These are phyloP conservation scores for Callopanchax toddi DNA, from an alignment of 2,113 vertebrate genomes.

Conservation along the genomic window DNA sequence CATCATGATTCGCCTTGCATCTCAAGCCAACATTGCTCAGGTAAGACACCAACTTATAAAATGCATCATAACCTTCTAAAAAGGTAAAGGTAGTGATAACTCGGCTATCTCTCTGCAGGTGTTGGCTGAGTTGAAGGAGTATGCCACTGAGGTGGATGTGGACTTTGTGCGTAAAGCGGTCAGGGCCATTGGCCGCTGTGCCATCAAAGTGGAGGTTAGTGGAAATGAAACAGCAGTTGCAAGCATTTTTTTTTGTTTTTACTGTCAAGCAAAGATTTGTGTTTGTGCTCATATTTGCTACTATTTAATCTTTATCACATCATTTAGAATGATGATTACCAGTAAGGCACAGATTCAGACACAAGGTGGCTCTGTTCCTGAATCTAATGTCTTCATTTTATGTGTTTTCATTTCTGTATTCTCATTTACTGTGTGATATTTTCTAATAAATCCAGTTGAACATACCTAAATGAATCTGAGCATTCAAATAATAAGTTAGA, in stretches of 20 bases:
- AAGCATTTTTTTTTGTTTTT: not conserved
- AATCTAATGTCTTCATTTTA: not conserved
- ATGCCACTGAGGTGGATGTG: conserved; percentile 96
- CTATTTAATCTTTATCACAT: not conserved
- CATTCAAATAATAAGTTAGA: too few species aligned
- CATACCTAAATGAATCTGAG: not conserved
- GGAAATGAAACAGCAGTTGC: conserved; percentile 6
- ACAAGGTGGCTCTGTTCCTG: conserved; percentile 15
- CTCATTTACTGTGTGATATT: not conserved
- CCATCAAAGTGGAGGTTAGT: conserved; percentile 98
- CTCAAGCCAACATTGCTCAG: conserved; percentile 98
- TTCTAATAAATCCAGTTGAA: not conserved
- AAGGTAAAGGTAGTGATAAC: not conserved
- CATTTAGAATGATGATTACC: not conserved
- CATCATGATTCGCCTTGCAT: conserved; percentile 98
- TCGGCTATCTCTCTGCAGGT: conserved; percentile 78
- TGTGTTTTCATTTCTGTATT: conserved; percentile 9
- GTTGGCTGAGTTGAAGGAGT: conserved; percentile 96
- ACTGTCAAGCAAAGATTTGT: not conserved
- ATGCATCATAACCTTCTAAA: not conserved
- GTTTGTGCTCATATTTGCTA: not conserved
- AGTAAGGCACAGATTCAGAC: not conserved
- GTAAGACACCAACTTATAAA: conserved; percentile 60
- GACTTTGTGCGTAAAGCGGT: conserved; percentile 98
- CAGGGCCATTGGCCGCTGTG: conserved; percentile 95